Base-by-base conservation (phyloP, 2,113 vertebrate species). In the Terrapene triunguis region DNA sequence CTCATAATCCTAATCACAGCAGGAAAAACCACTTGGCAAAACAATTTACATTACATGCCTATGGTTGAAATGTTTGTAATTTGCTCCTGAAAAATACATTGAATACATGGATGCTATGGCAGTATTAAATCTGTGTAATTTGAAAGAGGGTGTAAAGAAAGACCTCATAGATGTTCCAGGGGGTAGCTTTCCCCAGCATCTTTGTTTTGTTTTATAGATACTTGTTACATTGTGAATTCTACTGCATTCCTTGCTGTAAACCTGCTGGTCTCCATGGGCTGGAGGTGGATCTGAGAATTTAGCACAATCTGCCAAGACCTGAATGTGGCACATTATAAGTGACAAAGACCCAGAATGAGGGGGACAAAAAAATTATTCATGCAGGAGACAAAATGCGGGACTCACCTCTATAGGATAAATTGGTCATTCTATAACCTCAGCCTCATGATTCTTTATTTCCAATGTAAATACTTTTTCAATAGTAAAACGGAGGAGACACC, bases 21-120 rank as follows among this genome's bases (percentile, higher is more conserved):
- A 62, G 24, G 35, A 69, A 48, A 95, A 94, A 59, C 7, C 8
- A 22, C 9, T 48, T 50, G 38, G 22, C 72, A 93, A 50, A 10
- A 17, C 0, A 1, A 62, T 76, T 93, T 78, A 5, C 59, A 25
- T 69, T 84, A 44, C 27, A 14, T 3, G 44, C 1, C 9, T 48
- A 7, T 21, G 32, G 35, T 3, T 35, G 54, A 89, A 93, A 59
- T 11, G 16, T 38, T 84, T 57, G 92, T 78, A 47, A 9, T 14
- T 78, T 2, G 0, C 92, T 88, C 78, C 50, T 27, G 57, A 21
- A 62, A 48, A 24, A 80, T 91, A 92, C 8, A 78, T 5, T 0
- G 0, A 89, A 38, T 22, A 27, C 21, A 11, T 10, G 21, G 17
- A 2, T 72, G 6, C 74, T 27, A 8, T 1, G 62, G 54, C 4